These are phyloP conservation scores for Telmatochromis sp. DNA, from an alignment of 2,113 vertebrate genomes.

Conservation along the genomic window DNA sequence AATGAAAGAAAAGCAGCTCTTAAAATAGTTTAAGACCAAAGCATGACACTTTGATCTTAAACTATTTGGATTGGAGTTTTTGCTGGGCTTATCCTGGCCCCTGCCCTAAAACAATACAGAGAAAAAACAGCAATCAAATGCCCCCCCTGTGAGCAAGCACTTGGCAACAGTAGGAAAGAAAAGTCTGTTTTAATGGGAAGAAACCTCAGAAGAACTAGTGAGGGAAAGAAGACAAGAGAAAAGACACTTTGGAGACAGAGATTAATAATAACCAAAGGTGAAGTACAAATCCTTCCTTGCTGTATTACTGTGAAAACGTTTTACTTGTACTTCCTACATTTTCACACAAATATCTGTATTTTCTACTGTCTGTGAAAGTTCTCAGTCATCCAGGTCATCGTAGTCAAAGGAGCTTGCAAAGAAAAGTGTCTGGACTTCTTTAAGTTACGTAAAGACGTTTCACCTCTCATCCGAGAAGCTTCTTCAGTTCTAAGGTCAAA, in stretches of 20 bases:
- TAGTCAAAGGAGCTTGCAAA: no score
- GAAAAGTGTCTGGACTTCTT: no score
- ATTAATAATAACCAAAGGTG: neutral
- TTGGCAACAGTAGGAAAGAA: neutral
- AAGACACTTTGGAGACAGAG: neutral
- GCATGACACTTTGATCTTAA: neutral
- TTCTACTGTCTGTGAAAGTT: neutral
- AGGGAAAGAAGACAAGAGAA: neutral
- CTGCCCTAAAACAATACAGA: neutral
- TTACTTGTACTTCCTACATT: neutral
- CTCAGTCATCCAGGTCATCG: no score
- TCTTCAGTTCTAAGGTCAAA: no score
- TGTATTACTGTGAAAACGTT: rapidly evolving
- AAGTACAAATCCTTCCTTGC: neutral
- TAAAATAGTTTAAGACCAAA: neutral
- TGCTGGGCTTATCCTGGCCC: neutral
- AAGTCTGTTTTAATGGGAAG: neutral
- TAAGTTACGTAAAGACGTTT: rapidly evolving
- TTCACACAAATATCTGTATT: neutral
- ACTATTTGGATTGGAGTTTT: neutral
- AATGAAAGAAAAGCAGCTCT: neutral
- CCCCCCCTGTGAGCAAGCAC: neutral
- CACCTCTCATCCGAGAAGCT: no score
- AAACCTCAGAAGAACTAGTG: neutral
- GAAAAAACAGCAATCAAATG: neutral